Percentiles rank a stretch among this genome's conserved stretches.
Conservation (phyloP, 2,888 invertebrate species). For the Drosophila neutralis region DNA sequence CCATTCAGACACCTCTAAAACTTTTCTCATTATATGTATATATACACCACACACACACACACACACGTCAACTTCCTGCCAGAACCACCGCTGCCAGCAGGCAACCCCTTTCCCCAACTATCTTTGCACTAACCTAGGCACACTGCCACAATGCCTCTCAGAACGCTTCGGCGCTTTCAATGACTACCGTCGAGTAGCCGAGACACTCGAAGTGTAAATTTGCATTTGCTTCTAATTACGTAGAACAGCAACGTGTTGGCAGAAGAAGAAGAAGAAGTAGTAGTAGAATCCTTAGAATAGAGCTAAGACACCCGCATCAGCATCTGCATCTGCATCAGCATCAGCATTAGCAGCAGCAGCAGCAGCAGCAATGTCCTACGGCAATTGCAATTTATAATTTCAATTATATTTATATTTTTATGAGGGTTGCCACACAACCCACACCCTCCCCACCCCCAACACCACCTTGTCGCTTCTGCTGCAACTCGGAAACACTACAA, state of each 20-base stretch:
- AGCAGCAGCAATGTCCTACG: constrained; percentile 35
- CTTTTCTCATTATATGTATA: constrained; percentile 70
- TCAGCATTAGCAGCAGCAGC: constrained; percentile 2
- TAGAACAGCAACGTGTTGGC: constrained; percentile 23
- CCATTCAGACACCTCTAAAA: constrained; percentile 50
- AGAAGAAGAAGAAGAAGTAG: constrained; percentile 8
- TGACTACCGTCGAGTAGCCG: constrained; percentile 69
- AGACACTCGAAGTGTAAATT: constrained; percentile 72
- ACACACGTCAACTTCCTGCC: constrained; percentile 46
- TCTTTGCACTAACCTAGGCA: neutral
- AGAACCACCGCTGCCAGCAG: constrained; percentile 1
- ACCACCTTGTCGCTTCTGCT: neutral
- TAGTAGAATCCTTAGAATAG: constrained; percentile 26
- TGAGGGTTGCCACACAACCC: constrained; percentile 45
- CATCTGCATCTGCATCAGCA: constrained; percentile 3
- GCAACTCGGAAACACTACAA: constrained; percentile 70
- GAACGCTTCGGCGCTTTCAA: constrained; percentile 63
- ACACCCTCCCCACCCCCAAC: neutral
- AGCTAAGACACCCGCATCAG: constrained; percentile 45
- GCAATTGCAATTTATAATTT: constrained; percentile 76
- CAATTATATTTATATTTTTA: constrained; percentile 76
- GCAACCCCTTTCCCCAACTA: neutral
- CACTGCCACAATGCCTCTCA: constrained; percentile 38
- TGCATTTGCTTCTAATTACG: constrained; percentile 77
- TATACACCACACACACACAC: constrained; percentile 16